phyloP scores from a whole-genome alignment of 2,797 vertebrate species.

The Typhlichthys eigenmanni region DNA sequence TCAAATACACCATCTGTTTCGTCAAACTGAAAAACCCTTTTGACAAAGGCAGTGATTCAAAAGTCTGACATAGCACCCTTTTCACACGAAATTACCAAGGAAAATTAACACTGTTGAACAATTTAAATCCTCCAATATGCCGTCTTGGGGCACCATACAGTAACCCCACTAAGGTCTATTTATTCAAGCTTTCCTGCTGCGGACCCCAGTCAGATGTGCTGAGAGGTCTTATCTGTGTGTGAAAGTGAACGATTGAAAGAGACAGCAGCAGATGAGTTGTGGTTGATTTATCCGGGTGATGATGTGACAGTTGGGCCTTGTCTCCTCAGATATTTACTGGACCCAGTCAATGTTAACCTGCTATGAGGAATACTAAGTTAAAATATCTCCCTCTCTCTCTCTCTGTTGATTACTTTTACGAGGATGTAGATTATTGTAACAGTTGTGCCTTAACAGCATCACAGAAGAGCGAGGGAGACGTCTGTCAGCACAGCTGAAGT shows the following conservation, averaged over 20 bases:
- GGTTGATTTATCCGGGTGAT: conserved; percentile 6
- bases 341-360: neutral
- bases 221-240: neutral
- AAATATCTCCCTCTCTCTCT: neutral
- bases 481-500: too few relatives aligned
- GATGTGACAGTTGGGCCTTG: conserved; percentile 1
- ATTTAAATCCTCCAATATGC: too few relatives aligned
- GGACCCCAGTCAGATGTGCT: neutral
- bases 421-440: too few relatives aligned
- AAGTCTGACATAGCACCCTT: too few relatives aligned
- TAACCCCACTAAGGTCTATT: neutral
- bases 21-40: too few relatives aligned
- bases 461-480: too few relatives aligned
- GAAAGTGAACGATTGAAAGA: neutral
- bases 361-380: conserved; percentile 8
- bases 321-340: conserved; percentile 15
- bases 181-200: neutral
- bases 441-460: too few relatives aligned
- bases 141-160: neutral
- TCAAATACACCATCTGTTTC: too few relatives aligned
- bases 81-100: too few relatives aligned
- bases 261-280: conserved; percentile 7
- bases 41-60: too few relatives aligned
- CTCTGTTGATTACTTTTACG: neutral
- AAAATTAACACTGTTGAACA: too few relatives aligned